A percentile compares a stretch with the other conserved stretches of the same genome.
phyloP scores from a whole-genome alignment of 2,113 vertebrate species.

The Eurystomus gularis region DNA sequence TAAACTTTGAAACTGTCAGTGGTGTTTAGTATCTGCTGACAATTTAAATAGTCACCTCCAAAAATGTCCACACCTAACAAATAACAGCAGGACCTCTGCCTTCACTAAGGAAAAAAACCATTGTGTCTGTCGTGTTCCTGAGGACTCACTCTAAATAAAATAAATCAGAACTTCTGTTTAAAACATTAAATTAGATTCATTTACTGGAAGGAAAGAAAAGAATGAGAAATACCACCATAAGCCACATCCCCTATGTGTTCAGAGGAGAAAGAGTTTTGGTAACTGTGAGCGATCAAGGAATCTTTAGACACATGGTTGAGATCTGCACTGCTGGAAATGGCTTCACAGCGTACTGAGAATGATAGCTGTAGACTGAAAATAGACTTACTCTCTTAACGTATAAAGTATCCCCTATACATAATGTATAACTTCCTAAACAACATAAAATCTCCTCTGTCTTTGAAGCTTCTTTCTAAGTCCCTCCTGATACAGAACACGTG shows the following conservation, averaged over 20 bases:
- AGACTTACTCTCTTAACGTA: not conserved
- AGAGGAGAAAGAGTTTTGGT: not conserved
- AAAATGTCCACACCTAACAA: not conserved
- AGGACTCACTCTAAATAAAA: not conserved
- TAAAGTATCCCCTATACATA: not conserved
- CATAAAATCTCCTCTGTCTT: not conserved
- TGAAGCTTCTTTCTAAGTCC: not conserved
- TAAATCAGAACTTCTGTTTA: not conserved
- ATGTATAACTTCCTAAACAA: not conserved
- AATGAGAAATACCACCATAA: not conserved
- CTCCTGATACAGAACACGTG: rapidly evolving
- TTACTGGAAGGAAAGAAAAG: not conserved
- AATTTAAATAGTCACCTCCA: not conserved
- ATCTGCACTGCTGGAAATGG: not conserved
- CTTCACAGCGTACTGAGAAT: not conserved
- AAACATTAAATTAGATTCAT: not conserved
- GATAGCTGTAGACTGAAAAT: not conserved
- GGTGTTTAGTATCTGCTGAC: not conserved
- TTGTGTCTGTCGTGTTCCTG: not conserved
- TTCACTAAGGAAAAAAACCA: not conserved
- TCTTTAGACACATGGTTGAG: not conserved
- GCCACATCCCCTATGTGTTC: not conserved
- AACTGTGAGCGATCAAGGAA: not conserved
- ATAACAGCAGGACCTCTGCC: not conserved
- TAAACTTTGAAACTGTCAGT: not conserved